Conservation (phyloP, 2,888 invertebrate genomes). For the Syrista parreyssii region DNA sequence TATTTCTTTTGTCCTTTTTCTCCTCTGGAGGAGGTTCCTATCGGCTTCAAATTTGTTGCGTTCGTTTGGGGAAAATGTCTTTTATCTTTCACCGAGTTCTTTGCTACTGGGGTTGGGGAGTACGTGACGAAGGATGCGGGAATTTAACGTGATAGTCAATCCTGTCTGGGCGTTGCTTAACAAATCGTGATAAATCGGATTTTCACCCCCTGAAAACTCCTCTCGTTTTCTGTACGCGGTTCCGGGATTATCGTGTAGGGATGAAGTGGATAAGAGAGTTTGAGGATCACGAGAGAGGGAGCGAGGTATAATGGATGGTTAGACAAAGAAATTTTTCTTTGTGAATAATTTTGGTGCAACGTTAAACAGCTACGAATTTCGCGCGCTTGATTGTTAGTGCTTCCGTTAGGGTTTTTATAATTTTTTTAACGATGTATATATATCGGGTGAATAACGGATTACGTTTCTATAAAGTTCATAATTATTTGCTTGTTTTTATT, state of each 20-base stretch:
- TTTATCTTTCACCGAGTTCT: neutral
- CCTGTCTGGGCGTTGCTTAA: neutral
- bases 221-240: neutral
- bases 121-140: neutral
- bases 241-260: neutral
- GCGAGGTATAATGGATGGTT: neutral
- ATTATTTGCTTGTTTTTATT: neutral
- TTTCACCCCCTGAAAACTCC: neutral
- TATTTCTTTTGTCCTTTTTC: neutral
- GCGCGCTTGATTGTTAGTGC: neutral
- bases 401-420: too few species aligned
- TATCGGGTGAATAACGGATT: neutral
- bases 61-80: neutral
- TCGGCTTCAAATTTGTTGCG: neutral
- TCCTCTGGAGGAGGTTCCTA: neutral
- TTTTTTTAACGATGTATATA: too few species aligned
- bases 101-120: neutral
- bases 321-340: neutral
- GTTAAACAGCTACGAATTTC: neutral
- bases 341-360: neutral
- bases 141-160: neutral
- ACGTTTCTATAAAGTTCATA: neutral
- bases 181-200: slow-evolving; percentile 2
- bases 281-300: neutral
- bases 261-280: neutral